These are phyloP conservation scores for Nibea coibor DNA, from an alignment of 2,113 vertebrate species.

Conservation along the genomic window DNA sequence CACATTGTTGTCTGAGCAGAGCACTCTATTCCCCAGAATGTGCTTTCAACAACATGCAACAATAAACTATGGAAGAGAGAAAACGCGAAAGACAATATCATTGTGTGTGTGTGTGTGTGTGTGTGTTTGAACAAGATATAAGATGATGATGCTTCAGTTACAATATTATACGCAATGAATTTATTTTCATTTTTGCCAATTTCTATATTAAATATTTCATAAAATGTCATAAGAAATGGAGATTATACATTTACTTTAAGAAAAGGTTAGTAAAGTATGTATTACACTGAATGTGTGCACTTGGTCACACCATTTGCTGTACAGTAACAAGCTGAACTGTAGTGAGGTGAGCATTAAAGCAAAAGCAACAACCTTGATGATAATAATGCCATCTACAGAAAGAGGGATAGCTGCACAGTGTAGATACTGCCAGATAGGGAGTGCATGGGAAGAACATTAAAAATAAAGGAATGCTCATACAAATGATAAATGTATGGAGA, in stretches of 20 bases:
- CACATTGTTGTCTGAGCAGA: conserved; percentile 83
- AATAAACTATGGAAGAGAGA: conserved; percentile 77
- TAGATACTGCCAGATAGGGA: background rate
- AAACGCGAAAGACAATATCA: conserved; percentile 67
- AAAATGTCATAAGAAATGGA: background rate
- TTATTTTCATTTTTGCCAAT: background rate
- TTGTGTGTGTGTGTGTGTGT: background rate
- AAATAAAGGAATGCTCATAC: too few species aligned
- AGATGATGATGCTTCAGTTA: background rate
- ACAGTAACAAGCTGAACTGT: background rate
- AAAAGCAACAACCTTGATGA: background rate
- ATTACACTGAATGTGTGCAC: background rate
- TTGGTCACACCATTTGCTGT: background rate
- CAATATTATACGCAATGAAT: background rate
- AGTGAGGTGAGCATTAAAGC: background rate
- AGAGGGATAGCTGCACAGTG: background rate
- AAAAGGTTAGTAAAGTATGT: background rate
- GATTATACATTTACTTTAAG: background rate
- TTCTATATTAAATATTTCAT: background rate
- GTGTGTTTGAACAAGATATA: background rate
- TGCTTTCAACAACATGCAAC: conserved; percentile 82
- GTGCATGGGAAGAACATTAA: too few species aligned
- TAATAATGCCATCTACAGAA: too few species aligned
- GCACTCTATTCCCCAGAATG: conserved; percentile 79
- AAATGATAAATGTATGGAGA: too few species aligned